These are phyloP conservation scores for Zaprionus taronus DNA, from an alignment of 1,140 invertebrate genomes.

Conservation along the genomic window DNA sequence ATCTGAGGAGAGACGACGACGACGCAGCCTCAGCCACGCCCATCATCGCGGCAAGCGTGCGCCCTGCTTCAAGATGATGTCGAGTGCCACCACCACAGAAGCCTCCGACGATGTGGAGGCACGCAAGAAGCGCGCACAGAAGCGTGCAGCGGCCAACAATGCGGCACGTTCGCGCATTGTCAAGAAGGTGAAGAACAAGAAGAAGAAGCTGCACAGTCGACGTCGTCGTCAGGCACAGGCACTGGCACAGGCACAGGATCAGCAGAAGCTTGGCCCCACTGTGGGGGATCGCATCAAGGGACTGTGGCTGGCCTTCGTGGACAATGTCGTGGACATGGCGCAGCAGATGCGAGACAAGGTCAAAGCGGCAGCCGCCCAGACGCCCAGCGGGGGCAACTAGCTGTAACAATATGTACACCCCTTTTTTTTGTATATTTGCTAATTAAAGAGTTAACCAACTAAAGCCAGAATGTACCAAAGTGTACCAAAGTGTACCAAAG, in stretches of 20 bases:
- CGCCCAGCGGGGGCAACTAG: conserved; percentile 3
- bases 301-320: conserved; percentile 55
- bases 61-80: conserved; percentile 58
- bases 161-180: conserved; percentile 47
- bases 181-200: conserved; percentile 37
- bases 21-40: neutral
- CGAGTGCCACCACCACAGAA: conserved; percentile 39
- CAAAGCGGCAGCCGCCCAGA: conserved; percentile 25
- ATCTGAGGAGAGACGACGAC: conserved; percentile 41
- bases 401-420: neutral
- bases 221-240: neutral
- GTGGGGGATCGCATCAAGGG: conserved; percentile 48
- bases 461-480: too few species aligned
- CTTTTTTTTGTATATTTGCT: neutral
- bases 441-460: neutral
- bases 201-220: conserved; percentile 51
- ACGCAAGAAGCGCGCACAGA: conserved; percentile 38
- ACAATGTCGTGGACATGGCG: conserved; percentile 51
- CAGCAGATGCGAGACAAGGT: conserved; percentile 57
- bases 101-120: conserved; percentile 62
- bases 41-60: conserved; percentile 31
- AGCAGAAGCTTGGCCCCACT: neutral
- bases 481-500: too few species aligned
- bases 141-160: conserved; percentile 61
- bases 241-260: neutral